These are phyloP conservation scores for Schizothorax lantsangensis DNA, from an alignment of 2,797 vertebrate genomes.

Conservation along the genomic window DNA sequence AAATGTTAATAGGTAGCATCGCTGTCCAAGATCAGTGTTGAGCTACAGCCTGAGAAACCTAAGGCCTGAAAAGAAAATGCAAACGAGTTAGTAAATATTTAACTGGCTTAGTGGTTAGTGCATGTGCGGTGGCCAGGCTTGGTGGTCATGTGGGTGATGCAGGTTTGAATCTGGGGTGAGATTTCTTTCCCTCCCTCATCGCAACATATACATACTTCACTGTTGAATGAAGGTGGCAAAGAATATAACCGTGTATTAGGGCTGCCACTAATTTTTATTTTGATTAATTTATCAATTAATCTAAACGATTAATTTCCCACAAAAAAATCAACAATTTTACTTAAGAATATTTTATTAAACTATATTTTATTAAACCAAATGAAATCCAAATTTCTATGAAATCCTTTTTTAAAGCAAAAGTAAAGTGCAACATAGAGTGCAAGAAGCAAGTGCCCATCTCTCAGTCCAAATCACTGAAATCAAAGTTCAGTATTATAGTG, in stretches of 20 bases:
- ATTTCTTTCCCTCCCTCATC: background rate
- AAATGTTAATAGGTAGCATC: conserved; percentile 61
- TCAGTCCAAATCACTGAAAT: no score
- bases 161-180: background rate
- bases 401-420: no score
- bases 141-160: background rate
- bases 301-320: no score
- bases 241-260: background rate
- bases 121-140: background rate
- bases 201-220: background rate
- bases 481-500: no score
- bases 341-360: no score
- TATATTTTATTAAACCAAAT: no score
- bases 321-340: no score
- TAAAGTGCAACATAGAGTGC: no score
- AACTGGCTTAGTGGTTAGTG: background rate
- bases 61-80: conserved; percentile 42
- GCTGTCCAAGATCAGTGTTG: conserved; percentile 41
- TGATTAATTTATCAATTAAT: no score
- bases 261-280: no score
- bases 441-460: no score
- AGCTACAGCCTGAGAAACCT: conserved; percentile 33
- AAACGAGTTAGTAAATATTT: conserved; percentile 31
- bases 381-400: no score
- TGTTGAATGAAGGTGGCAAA: background rate